Evolutionary conservation across 1,140 invertebrate species (phyloP), one percentile per base, ranked within the genome.

Genomic region (Maniola jurtina): DNA sequence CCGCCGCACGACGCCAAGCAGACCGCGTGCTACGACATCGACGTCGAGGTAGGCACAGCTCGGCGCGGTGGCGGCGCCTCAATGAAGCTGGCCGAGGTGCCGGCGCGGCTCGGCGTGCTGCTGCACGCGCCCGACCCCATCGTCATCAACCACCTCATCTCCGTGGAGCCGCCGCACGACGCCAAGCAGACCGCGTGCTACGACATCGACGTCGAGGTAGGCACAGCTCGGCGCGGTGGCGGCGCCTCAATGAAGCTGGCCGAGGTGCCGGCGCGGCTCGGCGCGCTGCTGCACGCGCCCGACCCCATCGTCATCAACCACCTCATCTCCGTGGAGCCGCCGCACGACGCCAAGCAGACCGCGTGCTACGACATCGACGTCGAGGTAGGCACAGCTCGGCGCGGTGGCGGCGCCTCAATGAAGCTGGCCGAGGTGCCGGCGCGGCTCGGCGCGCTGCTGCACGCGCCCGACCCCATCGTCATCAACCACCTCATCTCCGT

Each of bases 311-410:
- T 99, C 58, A 99, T 99, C 75, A 99, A 99, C 92, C 99, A 99
- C 89, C 95, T 98, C 14, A 99, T 99, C 74, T 94, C 93, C 60
- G 94, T 95, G 8, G 95, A 96, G 91, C 94, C 86, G 96, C 98
- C 6, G 95, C 96, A 83, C 45, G 98, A 99, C 92, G 97, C 97
- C 74, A 99, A 99, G 91, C 99, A 99, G 91, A 99, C 98, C 6
- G 97, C 98, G 55, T 99, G 98, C 86, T 99, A 99, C 90, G 99
- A 99, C 87, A 99, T 99, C 86, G 99, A 99, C 88, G 98, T 99
- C 7, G 99, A 99, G 93, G 25, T 25, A 25, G 25, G 25, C 1
- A 25, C 25, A 25, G 25, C 1, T 25, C 4, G 4, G 25, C 25
- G 4, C 25, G 4, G 25, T 25, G n/a, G 25, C 25, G 25, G 1